A percentile compares a stretch with the other conserved stretches of the same genome.
Conservation (phyloP, 2,113 vertebrate species). For the Typhlomys cinereus region DNA sequence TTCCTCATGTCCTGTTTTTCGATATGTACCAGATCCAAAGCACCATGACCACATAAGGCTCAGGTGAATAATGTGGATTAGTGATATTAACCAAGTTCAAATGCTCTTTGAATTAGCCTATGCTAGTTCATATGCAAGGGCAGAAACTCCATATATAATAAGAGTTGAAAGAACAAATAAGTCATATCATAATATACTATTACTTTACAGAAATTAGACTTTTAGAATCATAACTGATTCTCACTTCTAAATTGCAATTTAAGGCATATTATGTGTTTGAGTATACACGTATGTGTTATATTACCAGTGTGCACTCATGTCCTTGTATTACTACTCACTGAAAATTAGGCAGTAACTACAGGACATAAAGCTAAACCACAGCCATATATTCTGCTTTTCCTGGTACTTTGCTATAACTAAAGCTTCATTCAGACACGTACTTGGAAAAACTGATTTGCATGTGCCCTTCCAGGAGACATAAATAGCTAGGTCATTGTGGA, state of each 20-base stretch:
- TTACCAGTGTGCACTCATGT: background rate
- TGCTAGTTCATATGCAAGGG: constrained; percentile 14
- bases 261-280: background rate
- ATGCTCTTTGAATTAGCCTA: constrained; percentile 21
- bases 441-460: constrained; percentile 13
- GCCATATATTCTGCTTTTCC: background rate
- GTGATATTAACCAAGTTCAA: constrained; percentile 28
- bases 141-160: background rate
- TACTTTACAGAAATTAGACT: constrained; percentile 24
- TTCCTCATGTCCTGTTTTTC: constrained; percentile 41
- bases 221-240: background rate
- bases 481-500: background rate
- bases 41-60: background rate
- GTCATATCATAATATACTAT: background rate
- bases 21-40: constrained; percentile 54
- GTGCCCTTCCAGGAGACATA: background rate
- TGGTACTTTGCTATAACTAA: background rate
- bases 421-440: background rate
- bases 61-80: constrained; percentile 48
- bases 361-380: background rate
- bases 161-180: constrained; percentile 9
- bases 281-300: too few relatives aligned
- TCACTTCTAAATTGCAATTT: background rate
- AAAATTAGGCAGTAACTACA: background rate
- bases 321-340: background rate